Evolutionary conservation across 2,888 invertebrate species (phyloP).

Genomic region (Anorthoa munda): DNA sequence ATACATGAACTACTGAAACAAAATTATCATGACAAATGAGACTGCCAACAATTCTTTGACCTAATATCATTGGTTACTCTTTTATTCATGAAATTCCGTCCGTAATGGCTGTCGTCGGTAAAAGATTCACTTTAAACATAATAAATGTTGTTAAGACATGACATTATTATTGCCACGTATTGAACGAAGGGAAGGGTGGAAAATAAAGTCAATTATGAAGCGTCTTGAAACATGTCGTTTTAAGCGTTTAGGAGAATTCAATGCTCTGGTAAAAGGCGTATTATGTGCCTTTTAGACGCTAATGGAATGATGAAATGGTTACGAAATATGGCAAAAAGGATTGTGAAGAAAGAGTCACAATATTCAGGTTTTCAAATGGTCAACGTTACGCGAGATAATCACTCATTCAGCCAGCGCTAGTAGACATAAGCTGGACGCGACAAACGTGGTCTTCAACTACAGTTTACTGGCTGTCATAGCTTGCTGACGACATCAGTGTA

Average conservation of each 20-base stretch:
- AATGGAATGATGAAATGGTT: slow-evolving; percentile 23
- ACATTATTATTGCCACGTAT: slow-evolving; percentile 37
- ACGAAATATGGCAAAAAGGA: slow-evolving; percentile 5
- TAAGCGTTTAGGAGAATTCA: slow-evolving; percentile 7
- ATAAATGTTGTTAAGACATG: slow-evolving; percentile 44
- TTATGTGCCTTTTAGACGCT: slow-evolving; percentile 20
- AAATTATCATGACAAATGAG: slow-evolving; percentile 31
- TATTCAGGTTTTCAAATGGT: slow-evolving; percentile 15
- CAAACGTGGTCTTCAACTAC: neutral
- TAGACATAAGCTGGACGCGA: neutral
- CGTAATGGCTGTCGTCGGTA: slow-evolving; percentile 29
- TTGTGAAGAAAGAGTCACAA: slow-evolving; percentile 17
- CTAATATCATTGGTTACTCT: slow-evolving; percentile 31
- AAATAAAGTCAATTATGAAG: slow-evolving; percentile 26
- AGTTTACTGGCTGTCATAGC: neutral
- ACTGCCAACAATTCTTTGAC: slow-evolving; percentile 29
- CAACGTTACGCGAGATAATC: slow-evolving; percentile 8
- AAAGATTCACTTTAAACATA: slow-evolving; percentile 49
- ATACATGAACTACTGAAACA: slow-evolving; percentile 25
- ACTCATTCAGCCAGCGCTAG: slow-evolving; percentile 1
- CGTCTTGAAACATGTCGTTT: slow-evolving; percentile 15
- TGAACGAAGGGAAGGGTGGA: slow-evolving; percentile 6
- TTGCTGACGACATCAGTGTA: neutral
- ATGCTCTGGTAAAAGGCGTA: slow-evolving; percentile 29
- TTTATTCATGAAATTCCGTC: slow-evolving; percentile 41